Evolutionary conservation across 2,797 vertebrate species (phyloP), one percentile per base, ranked within the genome.

Genomic region (Pseudochaenichthys georgianus): DNA sequence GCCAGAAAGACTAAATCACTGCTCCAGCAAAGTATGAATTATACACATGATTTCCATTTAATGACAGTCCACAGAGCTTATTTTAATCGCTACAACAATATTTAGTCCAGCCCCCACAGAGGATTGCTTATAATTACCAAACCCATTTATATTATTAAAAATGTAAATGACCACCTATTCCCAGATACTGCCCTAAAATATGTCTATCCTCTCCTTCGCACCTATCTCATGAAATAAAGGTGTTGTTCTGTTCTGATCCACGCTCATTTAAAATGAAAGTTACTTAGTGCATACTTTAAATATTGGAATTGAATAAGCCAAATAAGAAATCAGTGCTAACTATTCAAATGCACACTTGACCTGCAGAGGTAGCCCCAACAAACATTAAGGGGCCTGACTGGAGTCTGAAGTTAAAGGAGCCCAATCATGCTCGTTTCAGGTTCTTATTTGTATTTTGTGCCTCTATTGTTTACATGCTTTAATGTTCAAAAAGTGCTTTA

Each of bases 21-120:
- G 55, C 80, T 63, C 48, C 46, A 61, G 47, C n/a, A 70, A 57
- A 41, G 41, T 47, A 63, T 55, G 47, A 64, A 64, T 70, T 31
- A 65, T 46, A 52, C 12, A 71, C n/a, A 21, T 34, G 16, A 64
- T 71, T 52, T 59, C 11, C 8, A 51, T 69, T 47, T 58, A 42
- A 58, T 48, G 17, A 46, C 15, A 64, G 6, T 54, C 19, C 60
- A 51, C 15, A 41, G 7, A 55, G 54, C 12, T 28, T 42, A 53
- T 67, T 76, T 38, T 31, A 23, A 53, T 21, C 8, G 61, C 28
- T 45, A 15, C 34, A 64, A 31, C 28, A 43, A 21, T 51, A 19
- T 72, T 61, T 21, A 48, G 16, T 46, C 13, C 43, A 15, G 1
- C 1, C 12, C 21, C 1, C 12, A 60, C 23, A 66, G 62, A 23